Evolutionary conservation across 2,113 vertebrate species (phyloP), one percentile per base, ranked within the genome.

Genomic region (Spermophilus dauricus): DNA sequence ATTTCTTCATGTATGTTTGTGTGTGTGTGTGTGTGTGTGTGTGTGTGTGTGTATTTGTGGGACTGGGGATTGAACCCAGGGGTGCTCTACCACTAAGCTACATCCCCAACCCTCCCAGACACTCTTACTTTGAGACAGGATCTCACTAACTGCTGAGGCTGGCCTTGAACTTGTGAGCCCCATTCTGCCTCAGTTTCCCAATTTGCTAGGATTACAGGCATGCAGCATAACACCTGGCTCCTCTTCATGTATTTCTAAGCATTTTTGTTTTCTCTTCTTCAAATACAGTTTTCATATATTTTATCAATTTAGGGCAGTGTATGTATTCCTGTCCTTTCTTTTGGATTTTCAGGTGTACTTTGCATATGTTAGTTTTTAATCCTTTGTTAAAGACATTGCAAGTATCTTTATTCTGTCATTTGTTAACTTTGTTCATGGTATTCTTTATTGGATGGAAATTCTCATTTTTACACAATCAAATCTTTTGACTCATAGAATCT

Each of bases 401-500:
- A 80, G 56, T 90, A 91, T 42, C 1, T 88, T 81, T 18, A 81
- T n/a, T 69, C 39, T 82, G 51, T 94, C n/a, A 86, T 80, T 69
- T 69, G 69, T 97, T 95, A 78, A 45, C 56, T 94, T 96, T 92
- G 20, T 24, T 67, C 42, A 83, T 88, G 6, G 8, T 87, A 8
- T 78, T 22, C 20, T 45, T 63, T 89, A 92, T n/a, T 83, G 30
- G 94, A 87, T 39, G 85, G 4, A 93, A 95, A 92, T 90, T 76
- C 24, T 91, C 37, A 51, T 73, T 95, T 95, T 93, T 92, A 90
- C 87, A 42, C 69, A 94, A 76, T 65, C 32, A 96, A 85, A 90
- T 82, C 26, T 81, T 86, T 86, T 83, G 63, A 9, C 6, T 30
- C 84, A 34, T 51, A 42, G 2, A 87, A 63, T 87, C 26, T 85